phyloP scores from a whole-genome alignment of 2,888 invertebrate genomes.

The Eupsilia transversa region DNA sequence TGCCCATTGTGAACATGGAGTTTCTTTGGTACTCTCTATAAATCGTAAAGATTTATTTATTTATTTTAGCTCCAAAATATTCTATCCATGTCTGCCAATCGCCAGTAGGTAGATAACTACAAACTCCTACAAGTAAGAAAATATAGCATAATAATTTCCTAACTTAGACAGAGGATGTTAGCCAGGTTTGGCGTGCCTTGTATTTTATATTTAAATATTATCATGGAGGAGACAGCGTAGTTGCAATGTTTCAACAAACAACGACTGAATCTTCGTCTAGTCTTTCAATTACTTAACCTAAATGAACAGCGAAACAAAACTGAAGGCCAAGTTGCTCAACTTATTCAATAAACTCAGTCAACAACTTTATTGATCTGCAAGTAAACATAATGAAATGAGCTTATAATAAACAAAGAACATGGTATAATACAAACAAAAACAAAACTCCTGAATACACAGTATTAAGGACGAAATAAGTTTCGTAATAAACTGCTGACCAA shows the following conservation, averaged over 20 bases:
- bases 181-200: not conserved
- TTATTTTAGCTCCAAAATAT: not conserved
- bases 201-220: not conserved
- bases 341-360: slow-evolving; percentile 21
- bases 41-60: not conserved
- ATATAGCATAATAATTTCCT: not conserved
- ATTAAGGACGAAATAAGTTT: slow-evolving; percentile 22
- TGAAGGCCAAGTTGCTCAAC: slow-evolving; percentile 42
- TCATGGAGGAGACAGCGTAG: not conserved
- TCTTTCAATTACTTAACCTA: slow-evolving; percentile 47
- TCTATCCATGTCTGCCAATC: not conserved
- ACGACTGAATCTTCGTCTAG: slow-evolving; percentile 7
- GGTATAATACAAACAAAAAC: slow-evolving; percentile 28
- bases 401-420: slow-evolving; percentile 24
- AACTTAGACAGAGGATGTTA: not conserved
- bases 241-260: slow-evolving; percentile 10
- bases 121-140: too few species aligned
- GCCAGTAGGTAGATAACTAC: too few species aligned
- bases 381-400: not conserved
- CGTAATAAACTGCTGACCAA: slow-evolving; percentile 33
- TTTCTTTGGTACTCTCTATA: too few species aligned
- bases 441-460: slow-evolving; percentile 24
- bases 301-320: slow-evolving; percentile 15
- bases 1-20: not conserved
- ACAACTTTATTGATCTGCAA: slow-evolving; percentile 13